Evolutionary conservation across 2,113 vertebrate species (phyloP).

Genomic region (Trogon melanurus): DNA sequence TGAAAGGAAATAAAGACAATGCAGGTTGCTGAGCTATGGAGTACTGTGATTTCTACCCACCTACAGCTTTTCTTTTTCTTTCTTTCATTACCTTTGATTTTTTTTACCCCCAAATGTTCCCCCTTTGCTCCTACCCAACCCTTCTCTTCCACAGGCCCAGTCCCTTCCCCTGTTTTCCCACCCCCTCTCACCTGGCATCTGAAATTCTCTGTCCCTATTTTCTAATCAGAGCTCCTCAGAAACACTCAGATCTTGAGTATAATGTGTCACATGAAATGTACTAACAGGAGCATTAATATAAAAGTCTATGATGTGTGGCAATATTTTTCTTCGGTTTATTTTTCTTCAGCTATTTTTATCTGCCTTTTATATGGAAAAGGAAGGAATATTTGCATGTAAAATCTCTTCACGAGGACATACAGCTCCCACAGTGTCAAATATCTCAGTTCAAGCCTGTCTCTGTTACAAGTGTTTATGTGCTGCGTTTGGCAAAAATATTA

Average conservation of each 20-base stretch:
- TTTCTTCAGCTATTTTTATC: neutral
- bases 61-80: neutral
- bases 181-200: neutral
- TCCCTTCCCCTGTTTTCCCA: neutral
- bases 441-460: neutral
- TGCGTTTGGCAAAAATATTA: neutral
- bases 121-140: neutral
- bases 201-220: neutral
- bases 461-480: neutral
- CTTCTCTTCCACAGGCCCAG: neutral
- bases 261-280: neutral
- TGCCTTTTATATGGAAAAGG: neutral
- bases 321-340: neutral
- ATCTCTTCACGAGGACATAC: neutral
- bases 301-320: neutral
- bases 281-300: neutral
- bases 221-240: neutral
- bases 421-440: neutral
- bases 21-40: neutral
- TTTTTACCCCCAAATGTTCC: neutral
- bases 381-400: neutral
- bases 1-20: neutral
- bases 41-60: neutral
- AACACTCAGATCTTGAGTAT: neutral
- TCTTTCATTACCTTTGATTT: neutral